Evolutionary conservation across 2,113 vertebrate genomes (phyloP).

Genomic region (Stegostoma tigrinum): DNA sequence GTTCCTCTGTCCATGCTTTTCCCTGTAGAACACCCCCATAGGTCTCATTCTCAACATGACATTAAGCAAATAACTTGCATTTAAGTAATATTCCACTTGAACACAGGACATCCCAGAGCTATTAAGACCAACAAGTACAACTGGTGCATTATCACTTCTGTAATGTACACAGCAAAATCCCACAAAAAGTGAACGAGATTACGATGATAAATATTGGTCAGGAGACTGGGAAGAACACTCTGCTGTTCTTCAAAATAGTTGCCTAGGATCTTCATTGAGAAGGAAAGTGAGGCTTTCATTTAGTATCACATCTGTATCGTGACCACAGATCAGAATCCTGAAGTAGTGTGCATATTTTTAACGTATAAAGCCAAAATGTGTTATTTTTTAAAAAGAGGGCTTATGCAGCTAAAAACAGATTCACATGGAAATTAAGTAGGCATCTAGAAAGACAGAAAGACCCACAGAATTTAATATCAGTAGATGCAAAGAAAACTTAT

Average conservation of each 20-base stretch:
- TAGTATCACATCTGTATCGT: no score
- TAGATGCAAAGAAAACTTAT: no score
- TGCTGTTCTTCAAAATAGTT: neutral
- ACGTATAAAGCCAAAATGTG: no score
- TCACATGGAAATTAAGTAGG: no score
- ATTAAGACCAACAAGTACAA: neutral
- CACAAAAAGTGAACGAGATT: neutral
- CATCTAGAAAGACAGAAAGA: no score
- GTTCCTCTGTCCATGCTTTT: neutral
- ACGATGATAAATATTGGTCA: neutral
- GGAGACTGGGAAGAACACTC: neutral
- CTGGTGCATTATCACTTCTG: neutral
- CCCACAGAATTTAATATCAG: no score
- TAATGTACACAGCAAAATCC: neutral
- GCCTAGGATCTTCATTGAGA: neutral
- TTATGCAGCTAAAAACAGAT: no score
- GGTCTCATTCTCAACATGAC: neutral
- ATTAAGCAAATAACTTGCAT: neutral
- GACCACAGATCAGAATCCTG: no score
- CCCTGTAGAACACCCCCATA: neutral
- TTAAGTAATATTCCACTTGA: neutral
- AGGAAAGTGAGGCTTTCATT: no score
- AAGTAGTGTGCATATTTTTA: no score
- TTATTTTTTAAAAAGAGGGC: no score
- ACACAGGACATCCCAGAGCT: neutral